Base-by-base conservation (phyloP, 2,888 invertebrate genomes). In the Drosophila monieri region DNA sequence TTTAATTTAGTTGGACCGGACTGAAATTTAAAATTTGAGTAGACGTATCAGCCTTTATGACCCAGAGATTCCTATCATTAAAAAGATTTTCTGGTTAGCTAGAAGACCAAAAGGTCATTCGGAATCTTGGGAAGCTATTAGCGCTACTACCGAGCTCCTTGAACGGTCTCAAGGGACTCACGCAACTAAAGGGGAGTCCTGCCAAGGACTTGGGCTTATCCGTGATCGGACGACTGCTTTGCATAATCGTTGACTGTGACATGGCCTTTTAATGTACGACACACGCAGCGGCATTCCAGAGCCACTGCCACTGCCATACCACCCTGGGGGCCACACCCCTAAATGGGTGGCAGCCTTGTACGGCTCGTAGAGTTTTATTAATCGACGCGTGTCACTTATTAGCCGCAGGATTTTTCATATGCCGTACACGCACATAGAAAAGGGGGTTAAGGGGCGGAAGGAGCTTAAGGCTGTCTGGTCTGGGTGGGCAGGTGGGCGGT, bases 301-400 rank as follows among this genome's bases (percentile, higher is more conserved):
- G 35, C 35, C 35, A 35, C 35, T 14, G 35, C 35, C 35, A n/a
- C 30, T 12, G 30, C 30, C 30, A 25, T 30, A 48, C 6, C 9
- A 14, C 23, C 32, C 57, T 21, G 48, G 15, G 27, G 35, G 44
- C 44, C 51, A 59, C 60, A 32, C 55, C 21, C 52, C 15, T 52
- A n/a, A 62, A 58, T 53, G 46, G 65, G 60, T 25, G 51, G 60
- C 64, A 56, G 47, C 61, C 70, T 61, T 62, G 53, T 54, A 18
- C 37, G 44, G 53, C 58, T 43, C 69, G 52, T 35, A 66, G 72
- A 58, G 73, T 77, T 77, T 78, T 83, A 80, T 86, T 85, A 87
- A 85, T 83, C 80, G 85, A 80, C 83, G 78, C 85, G 78, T 85
- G 83, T 78, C 83, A 78, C 78, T 86, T 85, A 85, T 87, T 85